A percentile compares a stretch with the other conserved stretches of the same genome.
Evolutionary conservation across 2,888 invertebrate species (phyloP).

Genomic region (Siphonodentalium dalli): DNA sequence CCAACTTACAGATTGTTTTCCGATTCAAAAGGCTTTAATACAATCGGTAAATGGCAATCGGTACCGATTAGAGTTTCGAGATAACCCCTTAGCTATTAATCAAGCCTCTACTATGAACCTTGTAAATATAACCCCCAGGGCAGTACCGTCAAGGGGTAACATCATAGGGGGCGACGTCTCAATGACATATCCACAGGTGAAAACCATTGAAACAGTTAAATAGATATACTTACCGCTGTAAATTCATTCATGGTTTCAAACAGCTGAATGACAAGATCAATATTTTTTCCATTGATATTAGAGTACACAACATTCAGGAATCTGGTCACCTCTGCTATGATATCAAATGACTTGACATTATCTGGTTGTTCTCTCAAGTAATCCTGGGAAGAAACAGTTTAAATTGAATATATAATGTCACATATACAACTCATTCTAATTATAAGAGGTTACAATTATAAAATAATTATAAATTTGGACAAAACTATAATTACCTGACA

Average conservation of each 20-base stretch:
- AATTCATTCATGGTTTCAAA: constrained; percentile 64
- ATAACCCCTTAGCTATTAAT: too few relatives aligned
- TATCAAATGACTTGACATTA: constrained; percentile 65
- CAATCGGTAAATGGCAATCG: too few relatives aligned
- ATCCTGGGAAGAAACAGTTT: constrained; percentile 43
- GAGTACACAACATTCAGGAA: constrained; percentile 64
- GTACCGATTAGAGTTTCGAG: too few relatives aligned
- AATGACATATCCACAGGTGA: not conserved
- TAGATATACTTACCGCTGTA: constrained; percentile 53
- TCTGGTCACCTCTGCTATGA: constrained; percentile 62
- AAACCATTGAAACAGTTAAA: not conserved
- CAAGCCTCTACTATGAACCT: too few relatives aligned
- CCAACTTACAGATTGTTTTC: too few relatives aligned
- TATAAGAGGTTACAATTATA: too few relatives aligned
- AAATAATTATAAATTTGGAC: too few relatives aligned
- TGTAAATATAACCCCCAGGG: too few relatives aligned
- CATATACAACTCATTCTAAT: too few relatives aligned
- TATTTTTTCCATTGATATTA: constrained; percentile 59
- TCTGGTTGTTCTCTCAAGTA: constrained; percentile 65
- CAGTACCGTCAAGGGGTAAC: too few relatives aligned
- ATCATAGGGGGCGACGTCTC: not conserved
- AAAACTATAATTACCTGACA: too few relatives aligned
- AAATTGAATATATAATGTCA: not conserved
- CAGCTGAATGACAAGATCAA: constrained; percentile 61
- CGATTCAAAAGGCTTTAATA: too few relatives aligned